Percentiles rank a stretch among this genome's conserved stretches.
Evolutionary conservation across 2,797 vertebrate genomes (phyloP).

Genomic region (Dendrocincla fuliginosa): DNA sequence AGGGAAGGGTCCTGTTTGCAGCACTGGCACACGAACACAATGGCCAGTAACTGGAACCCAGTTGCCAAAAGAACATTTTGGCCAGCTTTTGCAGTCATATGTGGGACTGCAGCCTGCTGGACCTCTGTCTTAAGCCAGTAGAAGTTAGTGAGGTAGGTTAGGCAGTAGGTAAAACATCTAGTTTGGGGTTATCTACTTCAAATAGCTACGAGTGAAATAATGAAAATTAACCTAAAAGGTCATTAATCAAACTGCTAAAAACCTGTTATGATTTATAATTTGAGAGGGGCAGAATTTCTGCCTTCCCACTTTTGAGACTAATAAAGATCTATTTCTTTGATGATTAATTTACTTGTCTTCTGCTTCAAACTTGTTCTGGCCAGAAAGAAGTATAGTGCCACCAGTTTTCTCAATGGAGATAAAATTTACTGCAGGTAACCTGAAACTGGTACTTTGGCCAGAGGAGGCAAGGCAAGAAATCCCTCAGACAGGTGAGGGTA

Average conservation of each 20-base stretch:
- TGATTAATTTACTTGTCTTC: slow-evolving; percentile 20
- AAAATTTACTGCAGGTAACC: background rate
- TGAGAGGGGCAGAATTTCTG: background rate
- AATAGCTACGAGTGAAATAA: background rate
- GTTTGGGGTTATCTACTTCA: background rate
- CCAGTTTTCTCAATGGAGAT: background rate
- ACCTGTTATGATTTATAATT: background rate
- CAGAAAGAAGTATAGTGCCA: background rate
- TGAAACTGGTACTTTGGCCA: background rate
- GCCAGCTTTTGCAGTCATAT: background rate
- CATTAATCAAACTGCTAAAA: background rate
- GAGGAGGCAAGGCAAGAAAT: background rate
- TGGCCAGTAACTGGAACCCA: background rate
- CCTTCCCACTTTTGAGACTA: background rate
- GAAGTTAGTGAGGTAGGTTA: background rate
- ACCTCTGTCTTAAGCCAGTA: background rate
- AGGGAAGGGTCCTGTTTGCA: background rate
- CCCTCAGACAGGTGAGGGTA: background rate
- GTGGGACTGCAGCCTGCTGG: background rate
- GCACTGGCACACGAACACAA: rapidly evolving
- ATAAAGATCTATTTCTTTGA: background rate
- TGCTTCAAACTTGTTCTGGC: background rate
- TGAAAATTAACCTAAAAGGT: background rate
- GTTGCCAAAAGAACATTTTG: background rate
- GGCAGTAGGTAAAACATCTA: background rate